Evolutionary conservation across 64 coral and sea anemone genomes (phyloP), one percentile per base, ranked within the genome.

Genomic region (Stylophora pistillata): DNA sequence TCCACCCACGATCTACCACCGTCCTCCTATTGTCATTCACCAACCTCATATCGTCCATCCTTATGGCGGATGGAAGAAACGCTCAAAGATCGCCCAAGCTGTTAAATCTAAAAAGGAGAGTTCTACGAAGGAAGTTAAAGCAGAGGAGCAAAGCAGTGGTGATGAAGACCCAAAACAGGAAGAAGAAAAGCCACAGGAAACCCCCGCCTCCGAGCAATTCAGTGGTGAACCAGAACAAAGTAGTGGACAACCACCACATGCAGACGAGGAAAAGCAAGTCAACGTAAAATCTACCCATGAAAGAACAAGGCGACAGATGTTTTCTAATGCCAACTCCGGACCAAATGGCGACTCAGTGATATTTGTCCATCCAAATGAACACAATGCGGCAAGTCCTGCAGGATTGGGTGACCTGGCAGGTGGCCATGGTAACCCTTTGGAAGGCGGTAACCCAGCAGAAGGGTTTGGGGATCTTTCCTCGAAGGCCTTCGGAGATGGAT

Each of bases 1-100:
- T 18, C 97, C 97, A 56, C 97, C 97, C 18, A 99, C 97, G n/a
- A 99, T 99, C 70, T 99, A 99, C 52, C 97, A 99, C 57, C 86
- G 97, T 25, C 97, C 97, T 84, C 97, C 97, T 28, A 99, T 99
- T 41, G 97, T 99, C 11, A 95, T 99, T 30, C 97, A 99, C 58
- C 97, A 99, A 63, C 97, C 97, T 78, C 97, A 99, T 77, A 99
- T 99, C 78, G 94, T 99, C 32, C 97, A 99, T 79, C 90, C 90
- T 14, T 98, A 98, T 85, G 95, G 91, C 4, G 86, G 86, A 31
- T 94, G 95, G 91, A 90, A 84, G 68, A 94, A 98, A 29, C 80
- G 86, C 30, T 71, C 76, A 62, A 81, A 71, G 53, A 88, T 93
- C 18, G 74, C 91, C 5, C 64, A 66, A 15, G 55, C 58, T 29